Conservation (phyloP, 2,797 vertebrate genomes). For the Sarcophilus harrisii region DNA sequence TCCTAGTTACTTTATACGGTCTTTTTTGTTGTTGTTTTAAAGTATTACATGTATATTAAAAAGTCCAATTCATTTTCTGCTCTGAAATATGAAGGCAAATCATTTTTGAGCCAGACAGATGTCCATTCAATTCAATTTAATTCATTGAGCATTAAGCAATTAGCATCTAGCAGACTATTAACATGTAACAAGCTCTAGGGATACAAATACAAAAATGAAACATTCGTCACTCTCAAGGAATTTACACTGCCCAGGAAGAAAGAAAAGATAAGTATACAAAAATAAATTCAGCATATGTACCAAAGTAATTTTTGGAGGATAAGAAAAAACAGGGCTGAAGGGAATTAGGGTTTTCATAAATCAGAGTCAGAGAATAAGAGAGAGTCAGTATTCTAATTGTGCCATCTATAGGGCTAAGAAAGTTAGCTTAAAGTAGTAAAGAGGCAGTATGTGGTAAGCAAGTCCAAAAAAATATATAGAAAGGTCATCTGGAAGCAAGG, state of each 20-base stretch:
- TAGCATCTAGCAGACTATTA: background rate
- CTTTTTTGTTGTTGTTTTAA: background rate
- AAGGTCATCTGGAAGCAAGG: background rate
- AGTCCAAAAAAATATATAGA: background rate
- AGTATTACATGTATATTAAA: background rate
- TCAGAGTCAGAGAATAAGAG: background rate
- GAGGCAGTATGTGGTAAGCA: background rate
- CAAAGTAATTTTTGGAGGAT: background rate
- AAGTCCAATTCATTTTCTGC: background rate
- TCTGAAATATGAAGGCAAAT: background rate
- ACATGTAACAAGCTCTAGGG: background rate
- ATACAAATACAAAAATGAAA: background rate
- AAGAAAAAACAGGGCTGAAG: background rate
- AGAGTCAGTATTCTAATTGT: background rate
- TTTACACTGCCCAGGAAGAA: background rate
- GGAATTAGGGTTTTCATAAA: background rate
- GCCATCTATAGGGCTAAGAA: background rate
- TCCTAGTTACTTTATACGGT: background rate
- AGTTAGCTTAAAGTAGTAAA: background rate
- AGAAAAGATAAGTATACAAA: background rate
- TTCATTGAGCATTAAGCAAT: background rate
- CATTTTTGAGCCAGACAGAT: background rate
- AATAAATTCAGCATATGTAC: background rate
- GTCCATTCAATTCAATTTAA: background rate
- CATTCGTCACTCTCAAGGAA: background rate